Conservation (phyloP, 2,888 invertebrate species). For the Limulus polyphemus region DNA sequence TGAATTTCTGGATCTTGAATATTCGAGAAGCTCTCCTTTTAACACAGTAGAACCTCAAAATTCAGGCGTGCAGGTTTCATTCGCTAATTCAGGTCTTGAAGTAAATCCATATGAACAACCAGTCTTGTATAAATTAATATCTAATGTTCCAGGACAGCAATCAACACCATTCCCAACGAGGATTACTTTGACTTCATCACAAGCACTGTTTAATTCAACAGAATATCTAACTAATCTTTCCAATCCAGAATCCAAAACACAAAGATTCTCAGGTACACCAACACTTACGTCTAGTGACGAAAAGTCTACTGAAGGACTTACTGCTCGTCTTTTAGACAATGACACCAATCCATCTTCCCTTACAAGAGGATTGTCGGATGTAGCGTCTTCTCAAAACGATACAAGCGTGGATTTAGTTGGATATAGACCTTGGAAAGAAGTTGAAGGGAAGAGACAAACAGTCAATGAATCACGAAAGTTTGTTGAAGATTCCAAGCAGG, state of each 20-base stretch:
- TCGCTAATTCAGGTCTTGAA: no score
- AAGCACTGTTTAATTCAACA: no score
- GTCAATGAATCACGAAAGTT: conserved; percentile 15
- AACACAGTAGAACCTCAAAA: background rate
- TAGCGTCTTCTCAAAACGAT: conserved; percentile 3
- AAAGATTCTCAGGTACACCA: no score
- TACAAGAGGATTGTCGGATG: conserved; percentile 2
- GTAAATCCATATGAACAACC: no score
- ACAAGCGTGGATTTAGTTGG: conserved; percentile 15
- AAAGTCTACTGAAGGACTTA: conserved; percentile 20
- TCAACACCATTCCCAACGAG: no score
- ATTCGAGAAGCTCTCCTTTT: background rate
- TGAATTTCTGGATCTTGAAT: conserved; percentile 6
- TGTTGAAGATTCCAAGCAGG: conserved; percentile 9
- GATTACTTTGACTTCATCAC: no score
- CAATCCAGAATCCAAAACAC: no score
- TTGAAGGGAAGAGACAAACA: conserved; percentile 10
- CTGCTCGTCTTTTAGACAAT: conserved; percentile 23
- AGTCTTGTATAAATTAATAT: no score
- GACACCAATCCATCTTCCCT: conserved; percentile 6
- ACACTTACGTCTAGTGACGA: conserved; percentile 5
- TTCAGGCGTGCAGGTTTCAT: background rate
- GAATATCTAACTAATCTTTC: no score
- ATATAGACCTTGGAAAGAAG: conserved; percentile 24
- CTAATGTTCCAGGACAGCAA: no score